These are phyloP conservation scores for Diarsia rubi DNA, from an alignment of 2,888 invertebrate species.

Conservation along the genomic window DNA sequence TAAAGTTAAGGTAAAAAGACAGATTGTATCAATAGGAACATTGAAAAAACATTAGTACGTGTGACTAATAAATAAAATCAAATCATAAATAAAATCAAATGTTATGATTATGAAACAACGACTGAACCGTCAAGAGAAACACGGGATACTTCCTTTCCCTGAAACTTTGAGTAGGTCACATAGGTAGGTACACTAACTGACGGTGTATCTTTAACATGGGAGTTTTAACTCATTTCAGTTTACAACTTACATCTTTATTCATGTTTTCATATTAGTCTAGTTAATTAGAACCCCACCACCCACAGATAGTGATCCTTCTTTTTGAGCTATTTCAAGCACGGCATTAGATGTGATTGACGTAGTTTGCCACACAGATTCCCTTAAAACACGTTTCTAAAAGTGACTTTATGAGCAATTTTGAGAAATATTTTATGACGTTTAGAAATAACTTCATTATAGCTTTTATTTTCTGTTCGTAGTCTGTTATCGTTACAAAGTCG, in stretches of 20 bases:
- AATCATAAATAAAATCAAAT: too few relatives aligned
- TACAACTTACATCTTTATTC: neutral
- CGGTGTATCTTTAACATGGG: neutral
- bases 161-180: neutral
- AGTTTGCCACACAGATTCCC: slow-evolving; percentile 72
- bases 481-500: slow-evolving; percentile 28
- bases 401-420: slow-evolving; percentile 71
- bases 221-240: neutral
- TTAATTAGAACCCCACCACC: slow-evolving; percentile 4
- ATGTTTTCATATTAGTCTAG: neutral
- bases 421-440: slow-evolving; percentile 72
- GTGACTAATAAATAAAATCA: too few relatives aligned
- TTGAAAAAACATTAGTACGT: too few relatives aligned
- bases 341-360: slow-evolving; percentile 70
- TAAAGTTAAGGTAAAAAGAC: too few relatives aligned
- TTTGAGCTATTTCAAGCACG: slow-evolving; percentile 46
- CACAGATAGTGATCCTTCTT: slow-evolving; percentile 43
- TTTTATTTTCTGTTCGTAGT: slow-evolving; percentile 50
- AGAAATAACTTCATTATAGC: slow-evolving; percentile 68
- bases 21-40: too few relatives aligned
- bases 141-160: neutral
- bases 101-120: neutral
- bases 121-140: neutral
- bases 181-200: neutral
- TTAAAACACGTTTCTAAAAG: slow-evolving; percentile 72